Base-by-base conservation (phyloP, 2,888 invertebrate species). In the Hedychridium roseum region DNA sequence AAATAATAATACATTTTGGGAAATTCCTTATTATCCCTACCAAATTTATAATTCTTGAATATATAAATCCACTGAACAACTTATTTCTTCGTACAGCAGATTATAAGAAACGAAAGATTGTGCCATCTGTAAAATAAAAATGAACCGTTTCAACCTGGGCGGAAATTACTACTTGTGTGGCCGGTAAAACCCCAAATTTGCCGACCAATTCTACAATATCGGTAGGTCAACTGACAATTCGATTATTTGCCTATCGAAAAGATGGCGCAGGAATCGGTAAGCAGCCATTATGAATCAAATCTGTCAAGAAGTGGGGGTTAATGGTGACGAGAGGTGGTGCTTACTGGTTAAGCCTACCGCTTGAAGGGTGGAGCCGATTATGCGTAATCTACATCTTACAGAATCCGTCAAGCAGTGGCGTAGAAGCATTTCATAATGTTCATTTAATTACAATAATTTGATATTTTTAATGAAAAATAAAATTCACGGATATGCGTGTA, bases 271-370 rank as follows among this genome's bases (percentile, higher is more conserved):
- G 15, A 17, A 21, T 57, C 54, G 58, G 11, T 5, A 39, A 46
- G 69, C 73, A 68, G 73, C 74, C 74, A 74, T 74, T 73, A 70
- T 74, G 74, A 66, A 74, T 73, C 66, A 66, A 60, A 62, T 59
- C 50, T 45, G 54, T 57, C 50, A 45, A 42, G 46, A 51, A 56
- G 61, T 44, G 58, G 59, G 63, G 65, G 56, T 38, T 50, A 57
- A 60, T 51, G 54, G 48, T 49, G 55, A 60, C 46, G 60, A 63
- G 63, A 67, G 74, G 68, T 57, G 63, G 73, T 60, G 35, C 67
- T 57, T 57, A 55, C 50, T 48, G 60, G 60, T 59, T 50, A 60
- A 60, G 62, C 64, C 64, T 64, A 57, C 57, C 37, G 51, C 50
- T 50, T 50, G 54, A 60, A 69, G 69, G 73, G 73, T 68, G 73